Evolutionary conservation across 2,797 vertebrate species (phyloP), one percentile per base, ranked within the genome.

Genomic region (Buceros bicornis): DNA sequence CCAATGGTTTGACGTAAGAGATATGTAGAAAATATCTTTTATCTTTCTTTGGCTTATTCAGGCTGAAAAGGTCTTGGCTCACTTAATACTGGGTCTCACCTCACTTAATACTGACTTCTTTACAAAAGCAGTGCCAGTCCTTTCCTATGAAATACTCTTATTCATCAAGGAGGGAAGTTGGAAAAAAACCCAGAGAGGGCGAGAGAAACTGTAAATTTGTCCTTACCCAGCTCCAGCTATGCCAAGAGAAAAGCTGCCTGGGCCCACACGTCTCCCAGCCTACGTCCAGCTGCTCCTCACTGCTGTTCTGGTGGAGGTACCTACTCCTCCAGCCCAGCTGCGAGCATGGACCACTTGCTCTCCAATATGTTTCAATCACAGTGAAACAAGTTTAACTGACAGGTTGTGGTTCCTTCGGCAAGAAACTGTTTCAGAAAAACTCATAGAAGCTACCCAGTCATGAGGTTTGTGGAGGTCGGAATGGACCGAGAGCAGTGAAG

Each of bases 261-360:
- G 42, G 71, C 88, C 77, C 81, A 47, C 62, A 2, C 1, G 4
- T 62, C 83, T 88, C 83, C 82, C 89, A 77, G 90, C 93, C 91
- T 19, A 91, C 60, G 5, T 10, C 72, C 94, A 92, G 86, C 90
- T 93, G 93, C 93, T 92, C 60, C 89, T 83, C 72, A 2, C 91
- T 33, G 71, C 33, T 31, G 28, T 10, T 25, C 66, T 54, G 77
- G 42, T 1, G 3, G 31, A 54, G 65, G 61, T 48, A 66, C 79
- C 53, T 82, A 74, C 74, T 19, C 54, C 37, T 33, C 24, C 58
- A 40, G 71, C 20, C 69, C 78, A 82, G 70, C 94, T 43, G 65
- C 51, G n/a, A 77, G 58, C 57, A 56, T 1, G 0, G 60, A 58
- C 26, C 85, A n/a, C 7, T 25, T 4, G 43, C 67, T 71, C 61